phyloP scores from a whole-genome alignment of 2,888 invertebrate species.

The Leucania comma region DNA sequence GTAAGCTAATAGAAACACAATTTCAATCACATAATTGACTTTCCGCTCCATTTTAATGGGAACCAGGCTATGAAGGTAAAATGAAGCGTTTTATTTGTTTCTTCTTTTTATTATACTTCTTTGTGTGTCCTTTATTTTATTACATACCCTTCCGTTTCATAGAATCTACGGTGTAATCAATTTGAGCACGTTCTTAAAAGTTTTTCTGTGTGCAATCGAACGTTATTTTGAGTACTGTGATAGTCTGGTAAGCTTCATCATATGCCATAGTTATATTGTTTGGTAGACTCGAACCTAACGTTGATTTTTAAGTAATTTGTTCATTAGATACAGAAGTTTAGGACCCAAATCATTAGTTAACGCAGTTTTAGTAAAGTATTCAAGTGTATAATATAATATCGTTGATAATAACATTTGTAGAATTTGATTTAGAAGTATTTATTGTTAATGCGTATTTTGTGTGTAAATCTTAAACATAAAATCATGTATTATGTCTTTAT shows the following conservation, averaged over 20 bases:
- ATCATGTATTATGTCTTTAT: conserved; percentile 13
- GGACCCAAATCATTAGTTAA: conserved; percentile 49
- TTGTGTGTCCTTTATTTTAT: conserved; percentile 79
- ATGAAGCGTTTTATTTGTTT: conserved; percentile 75
- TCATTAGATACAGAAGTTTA: conserved; percentile 49
- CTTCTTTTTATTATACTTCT: conserved; percentile 74
- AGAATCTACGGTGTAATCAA: conserved; percentile 67
- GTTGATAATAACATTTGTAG: conserved; percentile 45
- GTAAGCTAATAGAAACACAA: conserved; percentile 60
- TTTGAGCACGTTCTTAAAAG: conserved; percentile 78
- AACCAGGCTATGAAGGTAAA: conserved; percentile 90
- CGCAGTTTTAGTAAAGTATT: conserved; percentile 44
- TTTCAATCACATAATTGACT: conserved; percentile 78
- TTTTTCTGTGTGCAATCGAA: conserved; percentile 61
- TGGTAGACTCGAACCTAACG: conserved; percentile 49
- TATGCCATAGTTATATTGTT: conserved; percentile 56
- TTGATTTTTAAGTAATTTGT: conserved; percentile 47
- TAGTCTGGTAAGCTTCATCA: conserved; percentile 61
- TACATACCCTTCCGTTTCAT: conserved; percentile 68
- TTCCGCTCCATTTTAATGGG: conserved; percentile 88
- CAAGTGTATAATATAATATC: conserved; percentile 34
- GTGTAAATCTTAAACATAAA: conserved; percentile 34
- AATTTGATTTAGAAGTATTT: conserved; percentile 48
- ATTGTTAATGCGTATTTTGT: conserved; percentile 47
- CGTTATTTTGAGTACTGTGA: conserved; percentile 57